Conservation (phyloP, 2,113 vertebrate species). For the Caretta caretta region DNA sequence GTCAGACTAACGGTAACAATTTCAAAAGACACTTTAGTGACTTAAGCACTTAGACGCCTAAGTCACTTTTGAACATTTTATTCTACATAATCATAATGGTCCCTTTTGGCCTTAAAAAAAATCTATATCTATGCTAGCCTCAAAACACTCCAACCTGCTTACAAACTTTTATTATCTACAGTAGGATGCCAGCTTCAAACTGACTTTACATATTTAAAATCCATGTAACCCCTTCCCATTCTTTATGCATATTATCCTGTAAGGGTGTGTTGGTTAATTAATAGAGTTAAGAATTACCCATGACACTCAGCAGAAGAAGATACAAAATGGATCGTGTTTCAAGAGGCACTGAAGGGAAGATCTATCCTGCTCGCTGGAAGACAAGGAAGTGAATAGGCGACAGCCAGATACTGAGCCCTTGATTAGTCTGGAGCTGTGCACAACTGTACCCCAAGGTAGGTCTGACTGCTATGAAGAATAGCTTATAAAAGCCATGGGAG, state of each 20-base stretch:
- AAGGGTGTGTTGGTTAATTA: background rate
- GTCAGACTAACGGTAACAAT: background rate
- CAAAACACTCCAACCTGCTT: background rate
- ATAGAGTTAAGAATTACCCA: background rate
- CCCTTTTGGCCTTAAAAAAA: background rate
- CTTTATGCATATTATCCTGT: background rate
- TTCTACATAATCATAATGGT: background rate
- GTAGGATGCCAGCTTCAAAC: background rate
- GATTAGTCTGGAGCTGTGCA: background rate
- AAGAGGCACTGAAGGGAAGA: background rate
- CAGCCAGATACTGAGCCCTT: background rate
- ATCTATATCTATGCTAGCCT: background rate
- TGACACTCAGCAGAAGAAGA: background rate
- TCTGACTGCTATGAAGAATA: background rate
- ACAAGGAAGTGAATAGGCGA: background rate
- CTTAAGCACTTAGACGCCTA: background rate
- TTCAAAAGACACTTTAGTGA: background rate
- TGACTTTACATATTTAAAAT: background rate
- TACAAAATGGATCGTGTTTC: background rate
- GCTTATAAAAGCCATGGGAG: background rate
- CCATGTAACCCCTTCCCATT: background rate
- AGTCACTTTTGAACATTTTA: background rate
- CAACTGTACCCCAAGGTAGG: background rate
- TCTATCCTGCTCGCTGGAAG: background rate
- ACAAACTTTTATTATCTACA: background rate